Percentiles rank a stretch among this genome's conserved stretches.
Evolutionary conservation across 2,888 invertebrate species (phyloP).

Genomic region (Sicus ferrugineus): DNA sequence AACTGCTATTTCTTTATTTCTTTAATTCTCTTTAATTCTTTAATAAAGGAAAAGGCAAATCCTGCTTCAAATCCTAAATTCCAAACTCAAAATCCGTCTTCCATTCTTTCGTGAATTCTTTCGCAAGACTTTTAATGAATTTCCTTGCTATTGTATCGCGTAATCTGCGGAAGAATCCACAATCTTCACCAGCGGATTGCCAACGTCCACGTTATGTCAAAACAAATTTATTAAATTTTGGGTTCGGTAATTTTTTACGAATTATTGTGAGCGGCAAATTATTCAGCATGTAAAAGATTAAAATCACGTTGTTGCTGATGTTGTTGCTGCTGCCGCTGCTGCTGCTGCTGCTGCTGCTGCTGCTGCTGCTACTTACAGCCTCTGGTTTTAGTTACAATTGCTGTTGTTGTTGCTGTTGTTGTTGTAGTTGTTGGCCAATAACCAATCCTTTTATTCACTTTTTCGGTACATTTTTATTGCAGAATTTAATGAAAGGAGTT

Average conservation of each 20-base stretch:
- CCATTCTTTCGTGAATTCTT: no score
- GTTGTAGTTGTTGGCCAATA: constrained; percentile 2
- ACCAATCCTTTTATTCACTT: constrained; percentile 7
- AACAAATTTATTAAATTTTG: constrained; percentile 1
- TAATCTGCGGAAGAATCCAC: no score
- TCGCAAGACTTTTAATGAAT: no score
- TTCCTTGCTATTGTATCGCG: no score
- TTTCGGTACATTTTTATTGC: background rate
- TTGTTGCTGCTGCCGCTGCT: background rate
- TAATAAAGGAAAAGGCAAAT: no score
- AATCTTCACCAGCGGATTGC: no score
- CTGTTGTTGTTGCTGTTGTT: background rate
- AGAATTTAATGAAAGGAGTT: constrained; percentile 14
- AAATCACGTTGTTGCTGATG: constrained; percentile 4
- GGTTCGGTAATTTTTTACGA: constrained; percentile 8
- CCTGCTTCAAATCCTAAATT: no score
- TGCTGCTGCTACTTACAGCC: background rate
- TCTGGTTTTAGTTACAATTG: background rate
- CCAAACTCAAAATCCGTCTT: no score
- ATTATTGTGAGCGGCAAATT: background rate
- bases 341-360: background rate
- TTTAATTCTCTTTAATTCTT: no score
- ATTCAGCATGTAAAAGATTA: constrained; percentile 14
- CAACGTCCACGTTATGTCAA: background rate
- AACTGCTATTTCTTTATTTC: no score